Evolutionary conservation across 1,140 invertebrate genomes (phyloP).

Genomic region (Macrobrachium nipponense): DNA sequence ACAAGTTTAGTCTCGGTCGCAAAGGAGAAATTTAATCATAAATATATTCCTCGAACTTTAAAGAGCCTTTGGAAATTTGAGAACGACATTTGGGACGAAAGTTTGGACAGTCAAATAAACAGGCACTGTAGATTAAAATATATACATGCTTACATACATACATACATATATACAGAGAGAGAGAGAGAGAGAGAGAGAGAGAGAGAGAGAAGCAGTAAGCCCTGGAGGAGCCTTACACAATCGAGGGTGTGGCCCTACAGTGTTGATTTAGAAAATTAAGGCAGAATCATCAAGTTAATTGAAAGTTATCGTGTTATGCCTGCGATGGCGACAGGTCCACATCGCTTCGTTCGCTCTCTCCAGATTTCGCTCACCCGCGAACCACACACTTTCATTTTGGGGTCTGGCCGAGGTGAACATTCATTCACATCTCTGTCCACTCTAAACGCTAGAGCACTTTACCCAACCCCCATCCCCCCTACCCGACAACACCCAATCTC

Average conservation of each 20-base stretch:
- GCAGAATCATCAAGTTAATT: constrained; percentile 63
- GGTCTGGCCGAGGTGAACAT: not conserved
- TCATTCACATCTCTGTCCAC: too few species aligned
- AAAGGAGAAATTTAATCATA: too few species aligned
- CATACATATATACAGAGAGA: not conserved
- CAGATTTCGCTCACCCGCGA: constrained; percentile 23
- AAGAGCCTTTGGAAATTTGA: too few species aligned
- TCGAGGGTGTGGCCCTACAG: constrained; percentile 61
- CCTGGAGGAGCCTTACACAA: not conserved
- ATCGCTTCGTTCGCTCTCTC: constrained; percentile 34
- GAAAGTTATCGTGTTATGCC: constrained; percentile 62
- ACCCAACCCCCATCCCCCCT: not conserved
- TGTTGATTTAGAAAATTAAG: constrained; percentile 64
- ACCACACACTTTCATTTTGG: too few species aligned
- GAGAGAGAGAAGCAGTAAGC: too few species aligned
- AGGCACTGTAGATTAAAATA: too few species aligned
- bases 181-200: not conserved
- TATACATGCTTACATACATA: too few species aligned
- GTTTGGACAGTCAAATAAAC: too few species aligned
- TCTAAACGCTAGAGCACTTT: constrained; percentile 1
- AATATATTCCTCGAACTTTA: too few species aligned
- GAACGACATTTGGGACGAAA: too few species aligned
- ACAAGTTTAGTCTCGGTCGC: too few species aligned
- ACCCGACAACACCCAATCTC: too few species aligned
- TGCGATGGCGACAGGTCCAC: constrained; percentile 24